A percentile compares a stretch with the other conserved stretches of the same genome.
Conservation (phyloP, 2,888 invertebrate species). For the Spilarctia lutea region DNA sequence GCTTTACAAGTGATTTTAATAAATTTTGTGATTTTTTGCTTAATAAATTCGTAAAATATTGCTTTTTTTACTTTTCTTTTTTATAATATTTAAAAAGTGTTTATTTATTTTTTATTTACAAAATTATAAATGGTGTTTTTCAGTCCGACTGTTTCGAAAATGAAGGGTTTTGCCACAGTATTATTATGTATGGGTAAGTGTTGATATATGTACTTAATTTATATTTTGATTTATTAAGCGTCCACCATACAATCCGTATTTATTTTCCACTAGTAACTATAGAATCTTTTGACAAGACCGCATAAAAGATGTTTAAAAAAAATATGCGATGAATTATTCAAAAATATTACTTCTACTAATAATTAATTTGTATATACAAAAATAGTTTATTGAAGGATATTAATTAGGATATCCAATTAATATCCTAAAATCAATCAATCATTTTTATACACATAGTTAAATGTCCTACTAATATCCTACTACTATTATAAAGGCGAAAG, state of each 20-base stretch:
- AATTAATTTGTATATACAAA: too few species aligned
- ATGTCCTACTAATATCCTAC: too few species aligned
- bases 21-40: constrained; percentile 16
- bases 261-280: background rate
- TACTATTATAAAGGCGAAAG: too few species aligned
- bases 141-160: constrained; percentile 79
- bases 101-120: constrained; percentile 16
- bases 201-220: background rate
- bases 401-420: too few species aligned
- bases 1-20: constrained; percentile 15
- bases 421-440: too few species aligned
- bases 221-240: background rate
- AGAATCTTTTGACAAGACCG: background rate
- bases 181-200: constrained; percentile 78
- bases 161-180: constrained; percentile 73
- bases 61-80: constrained; percentile 20
- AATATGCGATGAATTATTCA: too few species aligned
- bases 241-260: background rate
- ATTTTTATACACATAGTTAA: too few species aligned
- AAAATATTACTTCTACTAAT: too few species aligned
- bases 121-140: constrained; percentile 66
- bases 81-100: constrained; percentile 36
- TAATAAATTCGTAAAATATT: constrained; percentile 10
- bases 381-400: too few species aligned
- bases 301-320: background rate